Evolutionary conservation across 2,888 invertebrate species (phyloP).

Genomic region (Polyommatus iphigenia): DNA sequence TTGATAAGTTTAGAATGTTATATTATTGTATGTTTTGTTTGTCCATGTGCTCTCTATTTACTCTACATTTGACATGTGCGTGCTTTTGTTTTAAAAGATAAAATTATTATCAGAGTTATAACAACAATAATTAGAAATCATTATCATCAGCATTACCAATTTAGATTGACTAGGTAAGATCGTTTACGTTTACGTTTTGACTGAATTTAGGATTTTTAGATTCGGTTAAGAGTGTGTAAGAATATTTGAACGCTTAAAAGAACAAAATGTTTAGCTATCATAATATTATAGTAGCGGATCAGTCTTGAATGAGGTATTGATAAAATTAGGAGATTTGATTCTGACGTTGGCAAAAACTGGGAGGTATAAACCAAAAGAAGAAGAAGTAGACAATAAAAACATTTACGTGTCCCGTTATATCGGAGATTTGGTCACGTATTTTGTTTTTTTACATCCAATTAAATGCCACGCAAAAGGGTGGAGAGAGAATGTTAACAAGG

Average conservation of each 20-base stretch:
- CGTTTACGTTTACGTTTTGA: background rate
- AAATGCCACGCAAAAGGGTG: slow-evolving; percentile 33
- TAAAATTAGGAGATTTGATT: too few species aligned
- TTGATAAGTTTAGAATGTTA: background rate
- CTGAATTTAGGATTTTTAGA: background rate
- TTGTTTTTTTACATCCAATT: slow-evolving; percentile 33
- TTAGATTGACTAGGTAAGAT: background rate
- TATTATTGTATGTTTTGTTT: background rate
- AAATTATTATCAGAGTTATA: background rate
- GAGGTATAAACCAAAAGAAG: background rate
- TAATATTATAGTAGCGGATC: too few species aligned
- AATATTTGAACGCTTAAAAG: background rate
- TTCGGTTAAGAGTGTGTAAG: background rate
- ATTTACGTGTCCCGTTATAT: slow-evolving; percentile 34
- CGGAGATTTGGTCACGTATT: slow-evolving; percentile 23
- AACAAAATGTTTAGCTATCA: too few species aligned
- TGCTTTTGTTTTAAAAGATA: background rate
- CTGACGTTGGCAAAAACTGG: too few species aligned
- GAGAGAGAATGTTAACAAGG: slow-evolving; percentile 56
- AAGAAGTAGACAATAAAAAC: slow-evolving; percentile 25
- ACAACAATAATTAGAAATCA: slow-evolving; percentile 8
- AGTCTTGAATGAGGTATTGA: too few species aligned
- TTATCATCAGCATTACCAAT: slow-evolving; percentile 20
- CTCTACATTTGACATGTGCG: background rate
- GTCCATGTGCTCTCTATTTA: background rate